Conservation (phyloP, 23 tunicate species). For the Botrylloides violaceus region DNA sequence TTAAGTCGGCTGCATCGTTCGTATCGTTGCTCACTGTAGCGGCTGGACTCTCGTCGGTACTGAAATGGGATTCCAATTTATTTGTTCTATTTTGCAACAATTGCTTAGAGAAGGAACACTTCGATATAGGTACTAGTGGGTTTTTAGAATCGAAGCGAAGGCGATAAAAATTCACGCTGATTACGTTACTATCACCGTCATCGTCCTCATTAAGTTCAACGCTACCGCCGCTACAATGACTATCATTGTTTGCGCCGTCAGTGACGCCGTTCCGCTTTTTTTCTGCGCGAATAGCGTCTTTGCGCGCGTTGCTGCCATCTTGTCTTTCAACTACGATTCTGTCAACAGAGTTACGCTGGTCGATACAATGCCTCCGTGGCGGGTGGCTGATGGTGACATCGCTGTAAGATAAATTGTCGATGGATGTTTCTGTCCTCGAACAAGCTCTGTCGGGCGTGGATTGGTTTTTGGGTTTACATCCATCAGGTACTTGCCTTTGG, state of each 20-base stretch:
- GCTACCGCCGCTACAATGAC: background rate
- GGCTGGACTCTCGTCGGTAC: background rate
- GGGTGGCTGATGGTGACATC: background rate
- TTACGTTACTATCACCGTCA: slow-evolving; percentile 25
- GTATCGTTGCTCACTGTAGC: background rate
- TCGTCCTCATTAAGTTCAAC: background rate
- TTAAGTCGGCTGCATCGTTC: background rate
- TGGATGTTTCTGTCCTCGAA: background rate
- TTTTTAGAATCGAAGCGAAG: slow-evolving; percentile 54
- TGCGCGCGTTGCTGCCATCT: no score
- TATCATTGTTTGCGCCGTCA: background rate
- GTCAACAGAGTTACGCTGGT: no score
- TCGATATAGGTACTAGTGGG: slow-evolving; percentile 70
- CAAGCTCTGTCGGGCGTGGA: background rate
- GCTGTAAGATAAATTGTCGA: background rate
- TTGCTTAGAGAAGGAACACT: slow-evolving; percentile 45
- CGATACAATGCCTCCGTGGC: background rate
- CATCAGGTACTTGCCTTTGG: background rate
- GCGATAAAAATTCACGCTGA: slow-evolving; percentile 71
- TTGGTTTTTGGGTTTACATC: background rate
- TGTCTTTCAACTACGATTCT: no score
- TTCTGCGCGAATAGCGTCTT: no score
- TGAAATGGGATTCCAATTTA: slow-evolving; percentile 4
- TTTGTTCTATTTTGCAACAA: slow-evolving; percentile 14
- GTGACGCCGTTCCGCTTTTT: no score